These are phyloP conservation scores for Eudyptes chrysolophus DNA, from an alignment of 2,113 vertebrate genomes.

Conservation along the genomic window DNA sequence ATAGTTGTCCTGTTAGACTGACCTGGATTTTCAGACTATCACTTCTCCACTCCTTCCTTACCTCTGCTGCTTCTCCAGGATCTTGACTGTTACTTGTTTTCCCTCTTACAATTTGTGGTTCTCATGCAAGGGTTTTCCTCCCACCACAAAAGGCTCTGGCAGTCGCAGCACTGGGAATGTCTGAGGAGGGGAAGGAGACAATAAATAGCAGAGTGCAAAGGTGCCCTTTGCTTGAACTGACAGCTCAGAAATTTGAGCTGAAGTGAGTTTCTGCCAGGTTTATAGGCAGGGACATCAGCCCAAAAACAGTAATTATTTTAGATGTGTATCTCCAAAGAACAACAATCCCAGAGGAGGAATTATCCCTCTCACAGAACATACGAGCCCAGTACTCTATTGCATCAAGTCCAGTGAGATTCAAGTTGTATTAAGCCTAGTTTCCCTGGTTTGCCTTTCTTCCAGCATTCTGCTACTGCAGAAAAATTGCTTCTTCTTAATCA, in stretches of 20 bases:
- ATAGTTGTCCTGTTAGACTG: not conserved
- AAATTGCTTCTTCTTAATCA: not conserved
- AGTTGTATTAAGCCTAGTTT: not conserved
- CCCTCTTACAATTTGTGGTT: not conserved
- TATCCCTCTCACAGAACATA: not conserved
- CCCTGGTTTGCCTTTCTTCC: not conserved
- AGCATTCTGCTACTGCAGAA: not conserved
- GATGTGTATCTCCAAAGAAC: not conserved
- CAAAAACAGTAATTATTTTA: not conserved
- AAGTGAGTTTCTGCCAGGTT: not conserved
- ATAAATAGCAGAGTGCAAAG: not conserved
- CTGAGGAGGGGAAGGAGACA: not conserved
- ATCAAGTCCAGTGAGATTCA: not conserved
- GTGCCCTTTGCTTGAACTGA: not conserved
- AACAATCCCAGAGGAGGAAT: not conserved
- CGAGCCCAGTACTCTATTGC: not conserved
- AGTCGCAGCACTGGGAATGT: not conserved
- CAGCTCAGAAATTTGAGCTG: not conserved
- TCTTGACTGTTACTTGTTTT: not conserved
- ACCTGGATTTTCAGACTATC: not conserved
- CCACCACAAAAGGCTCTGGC: not conserved
- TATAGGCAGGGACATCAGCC: not conserved
- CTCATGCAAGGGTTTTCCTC: not conserved
- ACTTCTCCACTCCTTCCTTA: not conserved
- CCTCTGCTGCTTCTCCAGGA: not conserved